Conservation (phyloP, 2,888 invertebrate species). For the Brenthis daphne region DNA sequence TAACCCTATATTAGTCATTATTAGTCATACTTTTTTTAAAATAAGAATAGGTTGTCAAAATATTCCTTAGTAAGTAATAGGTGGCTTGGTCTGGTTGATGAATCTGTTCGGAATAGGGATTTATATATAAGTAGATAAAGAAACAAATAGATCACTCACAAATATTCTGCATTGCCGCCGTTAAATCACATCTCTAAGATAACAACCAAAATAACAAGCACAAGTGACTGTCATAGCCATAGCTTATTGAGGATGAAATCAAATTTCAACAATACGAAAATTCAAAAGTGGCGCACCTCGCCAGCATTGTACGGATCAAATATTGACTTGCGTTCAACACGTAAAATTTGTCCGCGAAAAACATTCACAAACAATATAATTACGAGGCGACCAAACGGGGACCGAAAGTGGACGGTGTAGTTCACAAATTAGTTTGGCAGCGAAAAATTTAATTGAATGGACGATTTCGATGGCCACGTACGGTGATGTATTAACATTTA, state of each 20-base stretch:
- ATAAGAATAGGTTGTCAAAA: too few species aligned
- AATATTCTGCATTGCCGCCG: too few species aligned
- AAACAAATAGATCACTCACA: too few species aligned
- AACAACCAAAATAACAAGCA: background rate
- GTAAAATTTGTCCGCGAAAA: constrained; percentile 70
- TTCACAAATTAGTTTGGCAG: constrained; percentile 76
- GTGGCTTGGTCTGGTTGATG: too few species aligned
- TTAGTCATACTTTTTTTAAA: too few species aligned
- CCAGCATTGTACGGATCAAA: constrained; percentile 60
- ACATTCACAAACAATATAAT: constrained; percentile 76
- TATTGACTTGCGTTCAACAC: constrained; percentile 76
- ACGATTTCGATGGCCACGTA: constrained; percentile 50
- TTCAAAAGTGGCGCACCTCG: constrained; percentile 52
- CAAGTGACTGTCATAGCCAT: constrained; percentile 12
- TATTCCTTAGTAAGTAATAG: too few species aligned
- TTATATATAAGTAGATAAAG: too few species aligned
- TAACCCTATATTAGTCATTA: too few species aligned
- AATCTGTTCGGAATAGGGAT: too few species aligned
- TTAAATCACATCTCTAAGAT: too few species aligned
- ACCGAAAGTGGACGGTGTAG: constrained; percentile 65
- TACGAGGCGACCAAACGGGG: constrained; percentile 56
- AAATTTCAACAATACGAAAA: constrained; percentile 58
- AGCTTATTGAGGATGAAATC: constrained; percentile 47
- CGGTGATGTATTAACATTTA: constrained; percentile 79
- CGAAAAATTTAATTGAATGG: constrained; percentile 72